Evolutionary conservation across 1,140 invertebrate species (phyloP).

Genomic region (Lepeophtheirus salmonis): DNA sequence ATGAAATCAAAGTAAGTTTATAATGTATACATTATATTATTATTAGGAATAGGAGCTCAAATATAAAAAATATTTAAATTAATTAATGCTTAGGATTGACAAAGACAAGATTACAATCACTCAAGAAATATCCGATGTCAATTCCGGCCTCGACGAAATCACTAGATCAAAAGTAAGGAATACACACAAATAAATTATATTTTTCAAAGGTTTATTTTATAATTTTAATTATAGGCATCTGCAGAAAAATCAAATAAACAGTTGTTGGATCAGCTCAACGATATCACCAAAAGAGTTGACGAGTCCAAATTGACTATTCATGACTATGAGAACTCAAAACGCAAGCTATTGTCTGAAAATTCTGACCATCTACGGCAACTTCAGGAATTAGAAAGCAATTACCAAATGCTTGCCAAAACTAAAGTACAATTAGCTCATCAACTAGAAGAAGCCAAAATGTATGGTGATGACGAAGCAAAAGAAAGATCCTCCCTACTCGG

Average conservation of each 20-base stretch:
- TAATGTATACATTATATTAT: neutral
- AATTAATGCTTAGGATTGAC: conserved; percentile 66
- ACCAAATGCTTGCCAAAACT: neutral
- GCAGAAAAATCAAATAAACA: neutral
- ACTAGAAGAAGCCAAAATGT: conserved; percentile 90
- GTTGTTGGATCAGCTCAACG: neutral
- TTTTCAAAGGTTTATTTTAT: neutral
- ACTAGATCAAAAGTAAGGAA: conserved; percentile 26
- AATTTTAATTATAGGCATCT: neutral
- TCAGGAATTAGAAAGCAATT: neutral
- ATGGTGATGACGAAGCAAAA: conserved; percentile 26
- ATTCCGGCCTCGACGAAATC: conserved; percentile 19
- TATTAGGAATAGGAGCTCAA: conserved; percentile 37
- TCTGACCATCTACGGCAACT: conserved; percentile 69
- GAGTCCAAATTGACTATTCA: conserved; percentile 82
- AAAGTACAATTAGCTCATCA: neutral
- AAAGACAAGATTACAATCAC: conserved; percentile 17
- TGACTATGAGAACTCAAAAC: conserved; percentile 86
- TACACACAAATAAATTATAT: neutral
- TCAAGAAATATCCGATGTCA: conserved; percentile 16
- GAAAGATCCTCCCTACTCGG: conserved; percentile 1
- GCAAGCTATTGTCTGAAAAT: conserved; percentile 90
- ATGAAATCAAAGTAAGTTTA: conserved; percentile 59
- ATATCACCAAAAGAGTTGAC: conserved; percentile 38
- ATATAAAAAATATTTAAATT: conserved; percentile 28